Base-by-base conservation (phyloP, 2,888 invertebrate species). In the Eristalis tenax region DNA sequence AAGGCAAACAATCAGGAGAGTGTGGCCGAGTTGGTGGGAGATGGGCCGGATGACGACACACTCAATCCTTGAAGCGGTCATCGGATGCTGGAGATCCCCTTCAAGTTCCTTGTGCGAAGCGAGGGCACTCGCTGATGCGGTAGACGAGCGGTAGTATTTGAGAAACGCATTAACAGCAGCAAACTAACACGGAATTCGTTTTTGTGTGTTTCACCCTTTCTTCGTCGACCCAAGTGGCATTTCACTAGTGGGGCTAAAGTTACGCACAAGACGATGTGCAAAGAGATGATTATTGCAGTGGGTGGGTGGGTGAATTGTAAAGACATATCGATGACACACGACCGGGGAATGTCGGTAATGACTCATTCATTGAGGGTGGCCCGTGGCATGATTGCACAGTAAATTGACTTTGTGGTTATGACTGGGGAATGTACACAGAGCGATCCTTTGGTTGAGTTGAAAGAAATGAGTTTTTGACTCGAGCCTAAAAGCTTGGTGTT, bases 81-180 rank as follows among this genome's bases (percentile, higher is more conserved):
- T 56, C 64, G 65, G 56, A n/a, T n/a, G n/a, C 56, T 56, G 8
- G 2, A 50, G 50, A 18, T 50, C 50, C 50, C 50, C 50, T 50
- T 50, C 50, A 50, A 18, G 50, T 50, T 50, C 6, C 8, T n/a
- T 50, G 50, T 50, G 50, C 18, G 50, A 50, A 0, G 50, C 18
- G 50, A 2, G 50, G 50, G 18, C 50, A 50, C 50, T 18, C 50
- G 18, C 18, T 15, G 43, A 43, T 18, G 43, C 18, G 43, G n/a
- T 1, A 5, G 43, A 69, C 26, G 6, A 65, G 65, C 50, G 50
- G 63, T 69, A 28, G 64, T 70, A 86, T 83, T 83, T 78, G 86
- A 69, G 78, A 86, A 86, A 86, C 78, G 83, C 86, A 86, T 86
- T 86, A 86, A 86, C 74, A 50, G 86, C 78, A 70, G 66, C 78